Conservation (phyloP, 2,113 vertebrate genomes). For the Paramisgurnus dabryanus region DNA sequence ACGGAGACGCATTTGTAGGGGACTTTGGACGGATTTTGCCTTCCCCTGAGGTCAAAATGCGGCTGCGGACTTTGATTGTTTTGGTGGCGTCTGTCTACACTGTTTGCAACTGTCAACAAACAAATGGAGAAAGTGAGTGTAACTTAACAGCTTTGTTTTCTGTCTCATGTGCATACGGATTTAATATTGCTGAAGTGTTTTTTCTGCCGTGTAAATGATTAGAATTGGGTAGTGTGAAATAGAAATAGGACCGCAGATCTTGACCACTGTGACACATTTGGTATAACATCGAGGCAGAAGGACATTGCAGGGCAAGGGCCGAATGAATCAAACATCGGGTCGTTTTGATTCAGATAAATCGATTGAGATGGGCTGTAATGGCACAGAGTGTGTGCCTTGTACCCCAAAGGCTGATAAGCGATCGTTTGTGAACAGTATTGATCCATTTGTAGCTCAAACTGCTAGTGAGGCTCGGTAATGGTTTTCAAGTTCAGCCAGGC, state of each 20-base stretch:
- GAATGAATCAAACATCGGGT: not conserved
- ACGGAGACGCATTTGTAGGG: not conserved
- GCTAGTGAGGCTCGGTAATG: conserved; percentile 37
- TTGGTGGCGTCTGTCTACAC: conserved; percentile 66
- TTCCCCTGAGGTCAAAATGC: conserved; percentile 60
- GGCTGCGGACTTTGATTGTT: conserved; percentile 66
- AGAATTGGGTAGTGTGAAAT: not conserved
- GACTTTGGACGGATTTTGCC: conserved; percentile 49
- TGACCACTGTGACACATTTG: conserved; percentile 34
- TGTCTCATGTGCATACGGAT: no score
- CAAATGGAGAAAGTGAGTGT: conserved; percentile 75
- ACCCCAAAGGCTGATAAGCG: conserved; percentile 31
- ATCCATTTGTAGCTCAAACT: conserved; percentile 35
- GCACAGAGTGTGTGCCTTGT: not conserved
- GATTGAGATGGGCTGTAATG: conserved; percentile 1
- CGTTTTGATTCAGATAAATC: conserved; percentile 10
- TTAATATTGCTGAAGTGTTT: not conserved
- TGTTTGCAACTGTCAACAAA: conserved; percentile 67
- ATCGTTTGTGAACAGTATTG: conserved; percentile 43
- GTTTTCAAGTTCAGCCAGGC: conserved; percentile 40
- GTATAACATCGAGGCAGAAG: not conserved
- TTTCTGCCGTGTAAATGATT: not conserved
- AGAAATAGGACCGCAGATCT: not conserved
- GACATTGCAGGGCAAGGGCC: conserved; percentile 14
- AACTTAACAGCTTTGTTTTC: not conserved